Conservation (phyloP, 2,797 vertebrate genomes). For the Labroides dimidiatus region DNA sequence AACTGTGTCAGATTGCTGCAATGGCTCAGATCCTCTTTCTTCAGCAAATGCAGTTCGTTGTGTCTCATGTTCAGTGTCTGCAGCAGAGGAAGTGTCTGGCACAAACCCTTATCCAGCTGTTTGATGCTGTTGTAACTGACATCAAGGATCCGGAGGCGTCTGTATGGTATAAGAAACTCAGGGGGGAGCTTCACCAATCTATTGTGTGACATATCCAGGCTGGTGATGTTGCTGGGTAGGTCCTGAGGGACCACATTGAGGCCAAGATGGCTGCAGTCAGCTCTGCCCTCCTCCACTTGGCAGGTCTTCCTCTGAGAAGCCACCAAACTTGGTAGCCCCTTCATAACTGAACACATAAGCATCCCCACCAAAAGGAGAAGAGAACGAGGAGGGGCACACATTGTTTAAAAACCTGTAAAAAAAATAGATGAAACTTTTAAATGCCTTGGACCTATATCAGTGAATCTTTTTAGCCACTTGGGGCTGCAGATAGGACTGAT, state of each 20-base stretch:
- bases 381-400: slow-evolving; percentile 5
- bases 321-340: neutral
- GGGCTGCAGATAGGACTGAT: too few species aligned
- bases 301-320: slow-evolving; percentile 73
- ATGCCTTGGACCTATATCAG: neutral
- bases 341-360: slow-evolving; percentile 21
- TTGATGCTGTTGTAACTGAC: slow-evolving; percentile 88
- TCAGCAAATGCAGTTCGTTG: slow-evolving; percentile 86
- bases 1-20: slow-evolving; percentile 84
- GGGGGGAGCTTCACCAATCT: slow-evolving; percentile 77
- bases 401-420: slow-evolving; percentile 27
- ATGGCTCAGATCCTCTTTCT: slow-evolving; percentile 77
- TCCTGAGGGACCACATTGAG: slow-evolving; percentile 85
- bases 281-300: slow-evolving; percentile 70
- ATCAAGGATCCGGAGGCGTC: slow-evolving; percentile 81
- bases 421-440: neutral
- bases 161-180: slow-evolving; percentile 84
- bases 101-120: slow-evolving; percentile 83
- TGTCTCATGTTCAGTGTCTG: slow-evolving; percentile 85
- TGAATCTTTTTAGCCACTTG: neutral
- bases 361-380: slow-evolving; percentile 7
- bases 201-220: slow-evolving; percentile 93
- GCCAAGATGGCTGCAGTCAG: slow-evolving; percentile 92
- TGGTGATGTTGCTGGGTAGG: slow-evolving; percentile 88
- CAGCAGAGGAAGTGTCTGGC: slow-evolving; percentile 83